These are phyloP conservation scores for Jaculus jaculus DNA, from an alignment of 2,113 vertebrate species.

Conservation along the genomic window DNA sequence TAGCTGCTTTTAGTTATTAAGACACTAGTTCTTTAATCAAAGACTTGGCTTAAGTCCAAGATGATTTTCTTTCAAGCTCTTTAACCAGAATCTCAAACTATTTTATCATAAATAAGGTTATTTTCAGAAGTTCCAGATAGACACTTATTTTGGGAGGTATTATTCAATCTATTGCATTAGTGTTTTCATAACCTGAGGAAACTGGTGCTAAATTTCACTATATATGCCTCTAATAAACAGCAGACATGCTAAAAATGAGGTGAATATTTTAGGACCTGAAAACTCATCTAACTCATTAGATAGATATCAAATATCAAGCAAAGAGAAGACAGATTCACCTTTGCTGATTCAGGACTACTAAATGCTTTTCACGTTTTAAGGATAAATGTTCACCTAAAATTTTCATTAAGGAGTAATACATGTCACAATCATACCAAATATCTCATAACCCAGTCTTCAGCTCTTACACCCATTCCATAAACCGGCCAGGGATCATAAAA, in stretches of 20 bases:
- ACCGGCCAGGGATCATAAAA: not conserved
- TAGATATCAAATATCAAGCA: not conserved
- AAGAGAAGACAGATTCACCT: not conserved
- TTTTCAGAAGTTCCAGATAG: not conserved
- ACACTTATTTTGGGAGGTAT: not conserved
- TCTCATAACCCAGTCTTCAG: not conserved
- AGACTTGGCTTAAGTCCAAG: not conserved
- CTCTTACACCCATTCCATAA: not conserved
- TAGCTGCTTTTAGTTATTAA: not conserved
- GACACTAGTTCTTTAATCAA: not conserved
- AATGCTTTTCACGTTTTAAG: not conserved
- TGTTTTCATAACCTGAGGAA: not conserved
- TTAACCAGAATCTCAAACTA: not conserved
- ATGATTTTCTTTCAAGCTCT: not conserved
- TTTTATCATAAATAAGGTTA: not conserved
- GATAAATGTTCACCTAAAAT: not conserved
- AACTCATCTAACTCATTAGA: not conserved
- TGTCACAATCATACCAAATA: not conserved
- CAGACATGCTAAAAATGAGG: not conserved
- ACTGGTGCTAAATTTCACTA: not conserved
- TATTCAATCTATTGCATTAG: not conserved
- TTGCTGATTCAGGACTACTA: not conserved
- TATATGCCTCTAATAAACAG: not conserved
- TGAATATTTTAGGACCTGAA: not conserved
- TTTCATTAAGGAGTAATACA: not conserved